Evolutionary conservation across 2,797 vertebrate species (phyloP), one percentile per base, ranked within the genome.

Genomic region (Kryptopterus vitreolus): DNA sequence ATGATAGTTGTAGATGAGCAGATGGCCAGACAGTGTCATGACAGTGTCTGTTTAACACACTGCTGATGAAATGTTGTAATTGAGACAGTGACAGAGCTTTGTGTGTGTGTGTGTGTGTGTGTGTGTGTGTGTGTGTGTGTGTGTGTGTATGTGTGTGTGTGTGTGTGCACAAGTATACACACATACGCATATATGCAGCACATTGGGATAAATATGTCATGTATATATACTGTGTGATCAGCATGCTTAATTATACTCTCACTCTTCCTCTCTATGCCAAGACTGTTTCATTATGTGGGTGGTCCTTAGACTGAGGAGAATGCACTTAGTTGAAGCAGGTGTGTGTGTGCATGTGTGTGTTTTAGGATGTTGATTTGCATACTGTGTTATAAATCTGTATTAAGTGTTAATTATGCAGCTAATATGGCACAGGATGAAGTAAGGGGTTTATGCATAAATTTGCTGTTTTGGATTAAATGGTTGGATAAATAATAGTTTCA

Each of bases 241-340:
- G 61, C 33, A 63, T 22, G 61, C 31, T 35, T 63, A 18, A n/a
- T n/a, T 2, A n/a, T 22, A 20, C 20, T 61, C 26, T 61, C 13
- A 35, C 76, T 29, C 43, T 85, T 46, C 87, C 79, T 82, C 46
- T 35, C 22, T 72, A 68, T 86, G 61, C 59, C 80, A 62, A 48
- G 80, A 31, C 50, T 83, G 59, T 88, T 82, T 82, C 66, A 66
- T 69, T 29, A 59, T 76, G 82, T 69, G 83, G 87, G 88, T 89
- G 85, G 88, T 88, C 87, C 74, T 61, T n/a, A 53, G 46, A 73
- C n/a, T 72, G 58, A 31, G 78, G 82, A 9, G 38, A 9, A 7
- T 43, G 87, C 75, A 69, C n/a, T n/a, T n/a, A n/a, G n/a, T n/a
- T n/a, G 33, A 57, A 83, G 79, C 78, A 58, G 80, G 68, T 84